Conservation (phyloP, 2,888 invertebrate species). For the Amorpha juglandis region DNA sequence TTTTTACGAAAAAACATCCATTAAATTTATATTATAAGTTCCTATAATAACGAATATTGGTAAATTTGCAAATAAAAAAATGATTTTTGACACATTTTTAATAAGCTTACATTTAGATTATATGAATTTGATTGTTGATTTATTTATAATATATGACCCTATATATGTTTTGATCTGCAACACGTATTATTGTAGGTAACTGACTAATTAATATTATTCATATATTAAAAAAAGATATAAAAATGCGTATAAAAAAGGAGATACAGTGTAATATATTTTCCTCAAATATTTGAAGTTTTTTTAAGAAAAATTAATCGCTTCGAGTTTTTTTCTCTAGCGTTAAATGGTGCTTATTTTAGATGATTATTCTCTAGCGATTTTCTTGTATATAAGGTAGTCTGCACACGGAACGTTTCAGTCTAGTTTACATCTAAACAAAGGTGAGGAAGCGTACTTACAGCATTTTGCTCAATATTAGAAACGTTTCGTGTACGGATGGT, state of each 20-base stretch:
- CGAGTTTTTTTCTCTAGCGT: slow-evolving; percentile 8
- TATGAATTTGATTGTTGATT: slow-evolving; percentile 27
- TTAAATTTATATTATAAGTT: slow-evolving; percentile 14
- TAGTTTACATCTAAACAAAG: background rate
- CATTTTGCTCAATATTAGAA: background rate
- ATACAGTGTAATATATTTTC: slow-evolving; percentile 8
- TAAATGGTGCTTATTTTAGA: slow-evolving; percentile 1
- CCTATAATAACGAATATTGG: slow-evolving; percentile 5
- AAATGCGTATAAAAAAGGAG: slow-evolving; percentile 23
- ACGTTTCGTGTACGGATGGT: slow-evolving; percentile 5
- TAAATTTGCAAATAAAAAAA: slow-evolving; percentile 37
- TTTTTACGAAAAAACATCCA: slow-evolving; percentile 12
- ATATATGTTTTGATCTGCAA: slow-evolving; percentile 11
- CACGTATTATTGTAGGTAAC: slow-evolving; percentile 18
- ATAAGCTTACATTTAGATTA: slow-evolving; percentile 35
- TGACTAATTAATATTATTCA: slow-evolving; percentile 16
- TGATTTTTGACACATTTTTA: slow-evolving; percentile 29
- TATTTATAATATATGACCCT: background rate
- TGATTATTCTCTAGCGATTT: slow-evolving; percentile 6
- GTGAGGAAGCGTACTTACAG: slow-evolving; percentile 19
- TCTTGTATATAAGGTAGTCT: background rate
- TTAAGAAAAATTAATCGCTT: slow-evolving; percentile 13
- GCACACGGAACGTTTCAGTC: background rate
- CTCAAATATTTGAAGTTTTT: slow-evolving; percentile 11
- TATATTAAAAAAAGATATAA: slow-evolving; percentile 15